Base-by-base conservation (phyloP, 1,140 invertebrate species). In the Globodera rostochiensis region DNA sequence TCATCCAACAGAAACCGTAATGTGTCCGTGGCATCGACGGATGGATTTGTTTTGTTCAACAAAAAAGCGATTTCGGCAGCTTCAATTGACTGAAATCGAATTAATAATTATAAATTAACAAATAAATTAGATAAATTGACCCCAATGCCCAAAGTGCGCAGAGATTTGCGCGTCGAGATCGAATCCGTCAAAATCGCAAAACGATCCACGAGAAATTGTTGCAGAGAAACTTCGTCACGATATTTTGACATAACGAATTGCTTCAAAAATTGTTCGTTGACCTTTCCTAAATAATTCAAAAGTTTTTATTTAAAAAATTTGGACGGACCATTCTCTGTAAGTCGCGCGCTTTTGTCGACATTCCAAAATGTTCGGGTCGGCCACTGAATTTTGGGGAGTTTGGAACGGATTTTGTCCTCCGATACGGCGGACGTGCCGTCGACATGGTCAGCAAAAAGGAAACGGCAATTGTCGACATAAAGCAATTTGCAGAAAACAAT, bases 1-100 rank as follows among this genome's bases (percentile, higher is more conserved):
- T 81, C 80, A 70, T 81, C 80, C 46, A 81, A 36, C 53, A 81
- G 36, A 47, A 81, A 67, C 49, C 70, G 80, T 11, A 81, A 21
- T 7, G 46, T 45, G 6, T 69, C 66, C 0, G 13, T 45, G 60
- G n/a, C 36, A n/a, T 67, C 53, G n/a, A 4, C 11, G 36, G 11
- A 11, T 11, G 77, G n/a, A 21, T 64, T 46, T 15, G 25, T 71
- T 45, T 13, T 67, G 53, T 64, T 75, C 74, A 25, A 81, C 21
- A 19, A 21, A 77, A 81, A 81, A 67, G 25, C 71, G 49, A 57
- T 15, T 67, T 81, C 80, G 25, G 73, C 80, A 46, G 73, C 73
- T 67, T 81, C 53, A 46, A 81, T 53, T 13, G 80, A 81, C 25
- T 64, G 11, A 64, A 64, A 64, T 64, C 5, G 1, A 15, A 36